These are phyloP conservation scores for Trichopria drosophilae DNA, from an alignment of 2,888 invertebrate genomes.

Conservation along the genomic window DNA sequence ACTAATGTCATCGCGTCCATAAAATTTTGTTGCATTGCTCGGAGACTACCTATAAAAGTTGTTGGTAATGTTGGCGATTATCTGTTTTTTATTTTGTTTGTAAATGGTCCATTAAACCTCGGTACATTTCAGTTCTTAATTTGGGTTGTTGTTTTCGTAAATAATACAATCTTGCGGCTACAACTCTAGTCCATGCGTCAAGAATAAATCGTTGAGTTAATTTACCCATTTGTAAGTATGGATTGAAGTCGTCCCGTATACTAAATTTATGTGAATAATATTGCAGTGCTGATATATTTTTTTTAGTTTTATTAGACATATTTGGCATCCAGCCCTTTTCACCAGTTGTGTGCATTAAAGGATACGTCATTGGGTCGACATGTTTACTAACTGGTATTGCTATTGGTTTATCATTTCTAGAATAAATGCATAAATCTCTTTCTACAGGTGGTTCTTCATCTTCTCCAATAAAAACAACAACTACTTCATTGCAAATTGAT, in stretches of 20 bases:
- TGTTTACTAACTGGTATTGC: conserved; percentile 5
- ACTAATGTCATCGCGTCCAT: conserved; percentile 57
- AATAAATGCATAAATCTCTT: conserved; percentile 23
- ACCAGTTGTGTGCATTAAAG: too few relatives aligned
- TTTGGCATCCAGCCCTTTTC: too few relatives aligned
- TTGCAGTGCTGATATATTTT: conserved; percentile 20
- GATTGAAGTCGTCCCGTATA: conserved; percentile 8
- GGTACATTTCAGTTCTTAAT: conserved; percentile 28
- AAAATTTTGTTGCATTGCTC: conserved; percentile 48
- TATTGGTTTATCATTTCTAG: conserved; percentile 8
- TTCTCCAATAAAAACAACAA: conserved; percentile 12
- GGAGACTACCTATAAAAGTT: conserved; percentile 46
- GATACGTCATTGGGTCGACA: too few relatives aligned
- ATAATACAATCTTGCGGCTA: conserved; percentile 22
- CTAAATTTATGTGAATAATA: conserved; percentile 13
- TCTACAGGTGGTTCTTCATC: conserved; percentile 23
- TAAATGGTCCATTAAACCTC: conserved; percentile 30
- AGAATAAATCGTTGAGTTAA: conserved; percentile 6
- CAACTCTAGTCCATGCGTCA: conserved; percentile 7
- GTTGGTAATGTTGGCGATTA: conserved; percentile 47
- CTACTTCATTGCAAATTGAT: conserved; percentile 24
- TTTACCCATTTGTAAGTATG: conserved; percentile 3
- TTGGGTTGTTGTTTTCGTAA: conserved; percentile 18
- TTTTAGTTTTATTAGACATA: conserved; percentile 5
- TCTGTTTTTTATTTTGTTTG: conserved; percentile 33